These are phyloP conservation scores for Caprella mutica DNA, from an alignment of 2,888 invertebrate genomes.

Conservation along the genomic window DNA sequence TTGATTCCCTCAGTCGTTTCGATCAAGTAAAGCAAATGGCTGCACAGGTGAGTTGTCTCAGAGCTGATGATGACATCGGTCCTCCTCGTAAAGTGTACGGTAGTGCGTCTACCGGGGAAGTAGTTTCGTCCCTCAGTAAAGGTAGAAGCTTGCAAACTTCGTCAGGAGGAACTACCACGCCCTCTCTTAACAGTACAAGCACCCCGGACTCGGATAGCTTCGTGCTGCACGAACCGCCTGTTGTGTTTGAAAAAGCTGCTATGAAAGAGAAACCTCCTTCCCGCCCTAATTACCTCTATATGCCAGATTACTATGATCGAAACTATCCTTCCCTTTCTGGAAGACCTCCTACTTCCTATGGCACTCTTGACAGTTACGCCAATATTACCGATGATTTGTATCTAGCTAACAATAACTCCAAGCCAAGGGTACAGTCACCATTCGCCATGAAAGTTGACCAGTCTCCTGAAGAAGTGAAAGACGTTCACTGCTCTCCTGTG, in stretches of 20 bases:
- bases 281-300: slow-evolving; percentile 3
- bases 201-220: slow-evolving; percentile 32
- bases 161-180: not conserved
- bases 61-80: slow-evolving; percentile 20
- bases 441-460: no score
- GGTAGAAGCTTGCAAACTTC: slow-evolving; percentile 7
- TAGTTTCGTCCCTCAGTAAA: slow-evolving; percentile 18
- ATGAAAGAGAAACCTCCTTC: slow-evolving; percentile 17
- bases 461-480: not conserved
- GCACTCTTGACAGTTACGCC: not conserved
- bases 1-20: slow-evolving; percentile 13
- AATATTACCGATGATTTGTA: slow-evolving; percentile 1
- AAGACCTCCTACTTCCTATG: not conserved
- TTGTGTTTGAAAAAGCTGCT: slow-evolving; percentile 30
- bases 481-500: not conserved
- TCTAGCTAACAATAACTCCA: slow-evolving; percentile 2
- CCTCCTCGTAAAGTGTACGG: slow-evolving; percentile 31
- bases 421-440: not conserved
- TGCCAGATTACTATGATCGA: slow-evolving; percentile 3
- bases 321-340: not conserved
- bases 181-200: slow-evolving; percentile 8
- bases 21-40: slow-evolving; percentile 33
- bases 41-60: slow-evolving; percentile 19
- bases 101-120: slow-evolving; percentile 29
- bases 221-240: slow-evolving; percentile 26